These are phyloP conservation scores for Rotaria macrura DNA, from an alignment of 2,888 invertebrate genomes.

Conservation along the genomic window DNA sequence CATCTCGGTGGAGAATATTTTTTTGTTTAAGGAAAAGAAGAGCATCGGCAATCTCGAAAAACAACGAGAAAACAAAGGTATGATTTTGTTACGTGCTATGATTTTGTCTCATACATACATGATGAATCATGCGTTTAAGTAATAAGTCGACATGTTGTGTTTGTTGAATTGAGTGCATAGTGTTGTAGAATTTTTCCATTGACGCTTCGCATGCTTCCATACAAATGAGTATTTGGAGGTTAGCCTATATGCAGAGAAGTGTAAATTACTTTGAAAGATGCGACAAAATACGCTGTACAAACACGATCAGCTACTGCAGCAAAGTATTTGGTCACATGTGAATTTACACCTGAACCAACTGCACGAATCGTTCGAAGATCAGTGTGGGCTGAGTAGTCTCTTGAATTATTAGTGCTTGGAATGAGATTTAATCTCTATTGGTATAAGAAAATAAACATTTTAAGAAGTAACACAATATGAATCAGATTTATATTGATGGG, in stretches of 20 bases:
- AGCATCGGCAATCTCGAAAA: neutral
- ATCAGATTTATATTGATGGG: too few species aligned
- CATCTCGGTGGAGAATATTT: neutral
- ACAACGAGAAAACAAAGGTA: too few species aligned
- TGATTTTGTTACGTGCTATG: too few species aligned
- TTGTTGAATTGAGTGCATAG: neutral
- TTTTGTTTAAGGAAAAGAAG: neutral
- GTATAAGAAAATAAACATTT: too few species aligned
- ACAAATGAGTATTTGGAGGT: neutral
- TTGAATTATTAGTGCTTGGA: neutral
- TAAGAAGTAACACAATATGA: too few species aligned
- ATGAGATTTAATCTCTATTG: neutral
- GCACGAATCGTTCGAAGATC: neutral
- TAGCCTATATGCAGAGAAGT: too few species aligned
- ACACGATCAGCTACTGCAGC: neutral
- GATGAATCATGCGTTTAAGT: neutral
- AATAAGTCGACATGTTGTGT: neutral
- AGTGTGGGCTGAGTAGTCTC: neutral
- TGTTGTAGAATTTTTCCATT: neutral
- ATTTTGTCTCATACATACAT: too few species aligned
- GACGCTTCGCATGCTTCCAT: neutral
- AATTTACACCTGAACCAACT: neutral
- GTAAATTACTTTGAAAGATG: too few species aligned
- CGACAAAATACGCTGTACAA: neutral
- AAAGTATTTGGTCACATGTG: neutral